Evolutionary conservation across 2,888 invertebrate species (phyloP).

Genomic region (Hypolimnas misippus): DNA sequence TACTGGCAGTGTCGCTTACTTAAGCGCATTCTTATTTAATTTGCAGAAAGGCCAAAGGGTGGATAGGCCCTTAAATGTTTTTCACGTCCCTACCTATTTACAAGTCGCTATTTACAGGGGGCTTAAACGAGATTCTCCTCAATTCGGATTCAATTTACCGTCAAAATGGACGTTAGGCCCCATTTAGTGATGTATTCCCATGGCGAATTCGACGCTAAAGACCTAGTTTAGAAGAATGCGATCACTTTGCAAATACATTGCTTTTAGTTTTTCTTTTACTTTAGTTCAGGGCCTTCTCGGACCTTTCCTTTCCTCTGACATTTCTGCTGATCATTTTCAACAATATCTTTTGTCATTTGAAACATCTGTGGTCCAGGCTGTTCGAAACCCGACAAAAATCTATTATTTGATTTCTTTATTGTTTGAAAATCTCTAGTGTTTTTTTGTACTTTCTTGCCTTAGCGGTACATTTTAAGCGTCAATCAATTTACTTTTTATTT

Average conservation of each 20-base stretch:
- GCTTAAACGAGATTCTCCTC: conserved; percentile 64
- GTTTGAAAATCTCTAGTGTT: too few species aligned
- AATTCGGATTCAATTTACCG: conserved; percentile 79
- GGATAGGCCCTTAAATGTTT: conserved; percentile 68
- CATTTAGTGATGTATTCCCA: conserved; percentile 64
- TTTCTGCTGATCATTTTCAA: neutral
- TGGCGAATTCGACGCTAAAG: conserved; percentile 44
- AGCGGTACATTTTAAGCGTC: too few species aligned
- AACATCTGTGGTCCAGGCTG: neutral
- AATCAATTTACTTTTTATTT: too few species aligned
- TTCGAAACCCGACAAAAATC: neutral
- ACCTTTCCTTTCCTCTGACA: neutral
- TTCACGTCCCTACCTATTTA: conserved; percentile 73
- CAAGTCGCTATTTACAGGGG: conserved; percentile 72
- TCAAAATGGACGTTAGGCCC: conserved; percentile 70
- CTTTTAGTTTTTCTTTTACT: neutral
- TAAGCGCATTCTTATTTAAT: conserved; percentile 62
- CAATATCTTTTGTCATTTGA: neutral
- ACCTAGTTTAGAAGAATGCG: conserved; percentile 17
- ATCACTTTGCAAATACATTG: neutral
- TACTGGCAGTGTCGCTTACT: conserved; percentile 48
- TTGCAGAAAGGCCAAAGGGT: conserved; percentile 75
- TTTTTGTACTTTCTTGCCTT: too few species aligned
- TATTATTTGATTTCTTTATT: too few species aligned
- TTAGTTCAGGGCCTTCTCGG: neutral